These are phyloP conservation scores for Cartodere bifasciata DNA, from an alignment of 2,888 invertebrate species.

Conservation along the genomic window DNA sequence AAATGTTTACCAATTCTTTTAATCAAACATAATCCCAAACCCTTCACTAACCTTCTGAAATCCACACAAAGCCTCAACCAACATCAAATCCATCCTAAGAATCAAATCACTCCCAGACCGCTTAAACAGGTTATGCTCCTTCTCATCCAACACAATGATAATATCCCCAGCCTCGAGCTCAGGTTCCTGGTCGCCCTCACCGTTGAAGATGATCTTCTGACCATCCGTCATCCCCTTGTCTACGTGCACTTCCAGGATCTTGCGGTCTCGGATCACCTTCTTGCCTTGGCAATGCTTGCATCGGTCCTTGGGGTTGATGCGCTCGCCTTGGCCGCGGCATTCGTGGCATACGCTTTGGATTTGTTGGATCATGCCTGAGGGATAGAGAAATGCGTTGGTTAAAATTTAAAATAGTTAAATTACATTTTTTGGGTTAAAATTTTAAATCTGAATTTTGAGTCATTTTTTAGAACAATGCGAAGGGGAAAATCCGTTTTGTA, in stretches of 20 bases:
- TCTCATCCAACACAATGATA: slow-evolving; percentile 88
- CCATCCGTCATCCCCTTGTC: slow-evolving; percentile 94
- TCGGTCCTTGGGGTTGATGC: slow-evolving; percentile 77
- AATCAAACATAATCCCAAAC: no score
- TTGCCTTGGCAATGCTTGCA: slow-evolving; percentile 89
- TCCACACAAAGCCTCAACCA: slow-evolving; percentile 91
- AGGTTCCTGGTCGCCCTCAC: slow-evolving; percentile 95
- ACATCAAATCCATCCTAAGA: slow-evolving; percentile 69
- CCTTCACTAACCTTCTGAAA: slow-evolving; percentile 78
- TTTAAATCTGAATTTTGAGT: not conserved
- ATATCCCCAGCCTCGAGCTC: slow-evolving; percentile 91
- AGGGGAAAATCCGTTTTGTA: no score
- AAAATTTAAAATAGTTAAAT: slow-evolving; percentile 7
- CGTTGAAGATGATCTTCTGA: slow-evolving; percentile 85
- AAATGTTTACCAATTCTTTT: no score
- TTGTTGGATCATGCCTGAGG: slow-evolving; percentile 73
- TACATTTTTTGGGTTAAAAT: not conserved
- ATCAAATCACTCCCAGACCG: slow-evolving; percentile 66
- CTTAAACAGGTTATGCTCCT: slow-evolving; percentile 68
- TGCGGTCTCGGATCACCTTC: slow-evolving; percentile 80
- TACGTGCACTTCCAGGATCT: slow-evolving; percentile 89
- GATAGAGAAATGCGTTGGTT: no score
- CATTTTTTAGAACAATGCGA: no score
- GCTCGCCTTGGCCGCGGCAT: slow-evolving; percentile 78
- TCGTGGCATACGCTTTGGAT: slow-evolving; percentile 78